Evolutionary conservation across 2,113 vertebrate genomes (phyloP), one percentile per base, ranked within the genome.

Genomic region (Propithecus coquereli): DNA sequence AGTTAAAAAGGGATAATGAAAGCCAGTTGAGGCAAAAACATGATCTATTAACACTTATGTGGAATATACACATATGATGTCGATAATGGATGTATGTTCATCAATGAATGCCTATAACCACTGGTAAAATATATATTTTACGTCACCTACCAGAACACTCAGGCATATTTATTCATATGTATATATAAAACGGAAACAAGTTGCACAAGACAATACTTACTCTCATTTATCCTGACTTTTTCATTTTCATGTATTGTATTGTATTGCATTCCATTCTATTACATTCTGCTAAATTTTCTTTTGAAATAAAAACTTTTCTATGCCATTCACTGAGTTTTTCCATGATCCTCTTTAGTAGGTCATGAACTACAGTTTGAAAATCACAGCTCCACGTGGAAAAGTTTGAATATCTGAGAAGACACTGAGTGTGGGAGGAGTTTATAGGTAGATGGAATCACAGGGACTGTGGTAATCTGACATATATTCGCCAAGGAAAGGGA

Each of bases 341-440:
- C 25, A 74, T 74, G 8, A 30, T 65, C 10, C 16, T 11, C 40
- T 54, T 54, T 81, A 27, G 22, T 34, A 86, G 66, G 13, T 81
- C 20, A n/a, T 37, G 77, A 88, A 40, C 5, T 30, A 47, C 5
- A 50, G 50, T 63, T 25, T 76, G 32, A 87, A 93, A 90, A 91
- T 63, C 37, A 25, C 9, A 87, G 50, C 9, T 87, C 45, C 73
- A 37, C 66, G 83, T 47, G 61, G 59, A 43, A 23, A 54, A 66
- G 52, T 92, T 71, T 71, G 17, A 90, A 17, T 88, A 87, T n/a
- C 54, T 94, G 96, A 43, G 34, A 93, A 80, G 73, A 85, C 1
- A 22, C 27, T 34, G 22, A 87, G 12, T 30, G 6, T 84, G 17
- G 68, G 52, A 54, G 23, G 22, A 85, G 50, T 81, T 91, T 81